These are phyloP conservation scores for Morelia viridis DNA, from an alignment of 2,797 vertebrate species.

Conservation along the genomic window DNA sequence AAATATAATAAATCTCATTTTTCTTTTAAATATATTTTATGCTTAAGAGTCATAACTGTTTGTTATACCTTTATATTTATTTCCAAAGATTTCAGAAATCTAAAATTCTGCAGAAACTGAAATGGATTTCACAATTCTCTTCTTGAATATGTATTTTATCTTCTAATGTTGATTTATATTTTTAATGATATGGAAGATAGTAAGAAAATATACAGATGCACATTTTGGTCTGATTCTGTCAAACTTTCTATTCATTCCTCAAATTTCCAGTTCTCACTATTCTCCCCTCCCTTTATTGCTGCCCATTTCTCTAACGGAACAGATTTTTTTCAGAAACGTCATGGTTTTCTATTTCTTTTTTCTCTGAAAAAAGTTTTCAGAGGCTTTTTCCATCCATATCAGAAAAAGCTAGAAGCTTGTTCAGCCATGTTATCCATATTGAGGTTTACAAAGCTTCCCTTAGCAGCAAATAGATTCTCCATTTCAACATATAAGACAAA, in stretches of 20 bases:
- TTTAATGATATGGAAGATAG: neutral
- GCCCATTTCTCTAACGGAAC: neutral
- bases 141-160: neutral
- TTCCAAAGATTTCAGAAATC: neutral
- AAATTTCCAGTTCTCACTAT: neutral
- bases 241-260: neutral
- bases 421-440: neutral
- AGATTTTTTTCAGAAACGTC: neutral
- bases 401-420: neutral
- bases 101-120: neutral
- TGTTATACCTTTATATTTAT: neutral
- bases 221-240: neutral
- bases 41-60: neutral
- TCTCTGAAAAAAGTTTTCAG: neutral
- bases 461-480: neutral
- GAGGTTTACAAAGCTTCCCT: neutral
- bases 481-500: neutral
- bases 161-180: neutral
- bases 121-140: neutral
- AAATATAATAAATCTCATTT: neutral
- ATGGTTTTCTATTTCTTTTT: neutral
- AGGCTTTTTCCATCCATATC: neutral
- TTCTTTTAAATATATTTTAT: neutral
- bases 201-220: neutral
- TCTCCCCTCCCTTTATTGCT: neutral